Evolutionary conservation across 2,888 invertebrate genomes (phyloP).

Genomic region (Agelastica alni): DNA sequence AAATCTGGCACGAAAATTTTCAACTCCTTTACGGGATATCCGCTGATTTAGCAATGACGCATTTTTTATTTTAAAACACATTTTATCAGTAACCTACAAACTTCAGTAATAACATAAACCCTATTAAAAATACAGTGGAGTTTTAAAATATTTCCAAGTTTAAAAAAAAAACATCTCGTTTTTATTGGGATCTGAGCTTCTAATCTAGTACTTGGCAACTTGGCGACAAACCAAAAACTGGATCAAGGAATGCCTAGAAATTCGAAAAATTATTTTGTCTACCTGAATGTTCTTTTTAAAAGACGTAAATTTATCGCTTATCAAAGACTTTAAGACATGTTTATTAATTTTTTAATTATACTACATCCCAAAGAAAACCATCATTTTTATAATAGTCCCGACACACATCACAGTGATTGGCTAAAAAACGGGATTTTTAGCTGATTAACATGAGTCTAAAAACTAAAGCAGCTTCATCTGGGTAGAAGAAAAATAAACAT

Average conservation of each 20-base stretch:
- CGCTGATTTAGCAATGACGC: not conserved
- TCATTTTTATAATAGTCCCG: too few species aligned
- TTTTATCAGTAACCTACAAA: slow-evolving; percentile 1
- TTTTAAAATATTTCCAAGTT: not conserved
- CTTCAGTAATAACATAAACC: not conserved
- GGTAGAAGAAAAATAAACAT: too few species aligned
- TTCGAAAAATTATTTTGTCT: not conserved
- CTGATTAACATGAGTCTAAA: too few species aligned
- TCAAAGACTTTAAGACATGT: too few species aligned
- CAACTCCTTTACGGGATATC: not conserved
- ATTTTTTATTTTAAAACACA: not conserved
- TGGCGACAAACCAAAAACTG: slow-evolving; percentile 5
- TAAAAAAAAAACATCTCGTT: not conserved
- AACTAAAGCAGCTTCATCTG: too few species aligned
- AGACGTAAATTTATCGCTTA: too few species aligned
- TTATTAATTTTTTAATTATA: too few species aligned
- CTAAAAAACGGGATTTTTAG: too few species aligned
- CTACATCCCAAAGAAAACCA: too few species aligned
- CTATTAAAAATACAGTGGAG: not conserved
- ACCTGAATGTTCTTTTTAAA: not conserved
- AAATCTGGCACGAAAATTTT: too few species aligned
- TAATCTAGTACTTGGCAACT: slow-evolving; percentile 3
- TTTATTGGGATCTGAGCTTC: not conserved
- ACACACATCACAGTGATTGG: too few species aligned
- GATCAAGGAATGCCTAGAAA: not conserved